Percentiles rank a stretch among this genome's conserved stretches.
Conservation (phyloP, 2,888 invertebrate genomes). For the Temnothorax unifasciatus region DNA sequence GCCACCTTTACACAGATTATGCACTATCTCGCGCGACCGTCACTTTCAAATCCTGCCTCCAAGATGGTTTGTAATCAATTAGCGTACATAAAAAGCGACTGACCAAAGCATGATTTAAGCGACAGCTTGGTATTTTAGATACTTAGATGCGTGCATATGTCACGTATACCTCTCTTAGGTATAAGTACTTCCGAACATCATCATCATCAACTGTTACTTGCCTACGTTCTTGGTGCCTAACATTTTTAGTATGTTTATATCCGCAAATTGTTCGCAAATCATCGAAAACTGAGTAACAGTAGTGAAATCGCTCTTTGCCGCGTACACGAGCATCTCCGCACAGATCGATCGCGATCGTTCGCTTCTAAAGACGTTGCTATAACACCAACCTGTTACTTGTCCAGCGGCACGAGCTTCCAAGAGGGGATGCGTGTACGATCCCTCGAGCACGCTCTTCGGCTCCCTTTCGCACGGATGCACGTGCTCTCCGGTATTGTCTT, state of each 20-base stretch:
- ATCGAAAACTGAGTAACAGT: too few relatives aligned
- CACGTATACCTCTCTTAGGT: not conserved
- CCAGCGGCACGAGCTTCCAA: slow-evolving; percentile 52
- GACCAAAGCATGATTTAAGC: not conserved
- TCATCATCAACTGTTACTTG: slow-evolving; percentile 83
- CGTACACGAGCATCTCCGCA: not conserved
- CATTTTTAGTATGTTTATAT: not conserved
- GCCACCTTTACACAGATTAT: slow-evolving; percentile 25
- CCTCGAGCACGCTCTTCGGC: slow-evolving; percentile 59
- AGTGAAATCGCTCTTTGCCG: not conserved
- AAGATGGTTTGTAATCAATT: not conserved
- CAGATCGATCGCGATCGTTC: slow-evolving; percentile 45
- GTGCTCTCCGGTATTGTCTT: slow-evolving; percentile 57
- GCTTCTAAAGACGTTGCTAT: slow-evolving; percentile 22
- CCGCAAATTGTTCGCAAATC: not conserved
- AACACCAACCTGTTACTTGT: slow-evolving; percentile 57
- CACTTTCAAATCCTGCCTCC: not conserved
- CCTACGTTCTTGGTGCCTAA: not conserved
- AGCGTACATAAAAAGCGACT: not conserved
- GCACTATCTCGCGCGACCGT: not conserved
- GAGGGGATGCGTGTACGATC: slow-evolving; percentile 61
- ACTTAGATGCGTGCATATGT: not conserved
- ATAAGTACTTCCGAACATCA: not conserved
- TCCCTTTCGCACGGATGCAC: slow-evolving; percentile 66
- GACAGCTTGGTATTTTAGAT: not conserved